These are phyloP conservation scores for Diplolepis rosae DNA, from an alignment of 2,888 invertebrate species.

Conservation along the genomic window DNA sequence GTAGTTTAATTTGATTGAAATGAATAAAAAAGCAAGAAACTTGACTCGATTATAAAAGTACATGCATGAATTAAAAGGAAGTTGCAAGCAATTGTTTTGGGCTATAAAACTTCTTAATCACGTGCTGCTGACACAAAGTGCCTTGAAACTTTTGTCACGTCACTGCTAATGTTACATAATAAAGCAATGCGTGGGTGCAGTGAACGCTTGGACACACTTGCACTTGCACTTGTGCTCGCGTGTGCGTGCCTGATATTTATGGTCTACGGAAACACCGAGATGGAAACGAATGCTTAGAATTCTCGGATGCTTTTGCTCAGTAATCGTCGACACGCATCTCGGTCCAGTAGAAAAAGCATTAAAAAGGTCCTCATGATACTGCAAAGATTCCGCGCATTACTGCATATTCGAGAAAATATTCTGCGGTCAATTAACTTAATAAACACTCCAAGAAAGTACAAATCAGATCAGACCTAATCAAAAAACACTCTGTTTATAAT, in stretches of 20 bases:
- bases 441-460: background rate
- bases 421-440: background rate
- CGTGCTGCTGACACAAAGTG: background rate
- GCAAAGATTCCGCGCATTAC: background rate
- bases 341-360: background rate
- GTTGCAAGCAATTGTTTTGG: too few relatives aligned
- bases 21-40: too few relatives aligned
- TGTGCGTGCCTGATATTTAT: background rate
- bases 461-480: too few relatives aligned
- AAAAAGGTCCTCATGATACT: background rate
- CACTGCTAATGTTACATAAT: background rate
- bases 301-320: constrained; percentile 42
- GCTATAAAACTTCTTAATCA: too few relatives aligned
- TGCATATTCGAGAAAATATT: background rate
- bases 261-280: constrained; percentile 41
- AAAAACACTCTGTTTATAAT: too few relatives aligned
- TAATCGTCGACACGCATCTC: constrained; percentile 45
- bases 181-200: background rate
- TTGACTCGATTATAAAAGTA: too few relatives aligned
- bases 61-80: too few relatives aligned
- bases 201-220: background rate
- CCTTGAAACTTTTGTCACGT: background rate
- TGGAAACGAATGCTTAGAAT: constrained; percentile 50
- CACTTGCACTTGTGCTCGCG: background rate
- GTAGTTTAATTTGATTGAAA: too few relatives aligned